Base-by-base conservation (phyloP, 2,797 vertebrate species). In the Aldrovandia affinis region DNA sequence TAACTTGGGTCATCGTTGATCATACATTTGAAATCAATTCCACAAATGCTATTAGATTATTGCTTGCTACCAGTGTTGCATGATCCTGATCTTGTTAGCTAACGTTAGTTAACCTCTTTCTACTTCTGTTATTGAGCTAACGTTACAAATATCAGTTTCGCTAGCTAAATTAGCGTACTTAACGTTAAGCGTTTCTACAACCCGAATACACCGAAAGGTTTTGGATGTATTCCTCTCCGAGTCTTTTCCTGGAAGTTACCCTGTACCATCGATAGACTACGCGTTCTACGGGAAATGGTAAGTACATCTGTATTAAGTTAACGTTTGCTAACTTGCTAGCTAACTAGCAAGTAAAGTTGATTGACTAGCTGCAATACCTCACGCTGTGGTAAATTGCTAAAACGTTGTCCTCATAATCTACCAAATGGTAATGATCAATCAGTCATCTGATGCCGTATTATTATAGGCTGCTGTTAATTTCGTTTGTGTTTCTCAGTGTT, bases 221-320 rank as follows among this genome's bases (percentile, higher is more conserved):
- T 55, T 83, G 61, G 73, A 68, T 80, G 61, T 59, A 47, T 39
- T 59, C 73, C 59, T 47, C 55, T 44, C n/a, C 47, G 47, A 55
- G 80, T 70, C 59, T 73, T 73, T 70, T 59, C 63, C 73, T 79
- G 85, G 47, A 80, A 80, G 77, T 80, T 80, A 80, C 63, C 57
- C 81, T 36, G 75, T 83, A 22, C 82, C 73, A 83, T 57, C 83
- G 81, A 81, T 80, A 55, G 59, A 68, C 73, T 44, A 87, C 77
- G 80, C 85, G 61, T 89, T 91, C 89, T 86, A 44, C 91, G 89
- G 89, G 89, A 91, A 88, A 92, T 92, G 91, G 91, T 92, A 83
- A 89, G 89, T 25, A 6, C 7, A 6, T 55, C 4, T 33, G 7
- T 9, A 20, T 0, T 25, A 39, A 59, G 20, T 4, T 59, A 59